phyloP scores from a whole-genome alignment of 1,140 invertebrate species.

The Eriocheir sinensis region DNA sequence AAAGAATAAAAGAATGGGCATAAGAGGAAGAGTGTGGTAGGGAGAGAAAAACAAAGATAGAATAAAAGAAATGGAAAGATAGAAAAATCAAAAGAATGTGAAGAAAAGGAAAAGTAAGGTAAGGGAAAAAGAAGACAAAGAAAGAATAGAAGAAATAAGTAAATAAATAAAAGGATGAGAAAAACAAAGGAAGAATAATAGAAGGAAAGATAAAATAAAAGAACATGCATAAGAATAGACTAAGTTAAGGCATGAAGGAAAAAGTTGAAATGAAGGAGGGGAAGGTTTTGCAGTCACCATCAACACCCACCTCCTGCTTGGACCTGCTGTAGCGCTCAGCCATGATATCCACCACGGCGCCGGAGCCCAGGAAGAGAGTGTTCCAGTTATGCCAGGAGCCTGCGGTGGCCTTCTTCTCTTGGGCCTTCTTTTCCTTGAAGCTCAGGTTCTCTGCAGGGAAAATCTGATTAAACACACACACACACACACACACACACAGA shows the following conservation, averaged over 20 bases:
- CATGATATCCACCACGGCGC: slow-evolving; percentile 96
- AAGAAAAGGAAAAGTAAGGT: too few species aligned
- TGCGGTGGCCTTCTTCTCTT: slow-evolving; percentile 90
- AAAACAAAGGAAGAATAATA: background rate
- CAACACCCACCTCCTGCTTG: slow-evolving; percentile 89
- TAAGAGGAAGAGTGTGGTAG: too few species aligned
- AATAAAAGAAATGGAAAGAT: too few species aligned
- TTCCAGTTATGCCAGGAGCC: slow-evolving; percentile 97
- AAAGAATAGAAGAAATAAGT: background rate
- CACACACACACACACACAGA: too few species aligned
- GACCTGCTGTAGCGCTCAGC: slow-evolving; percentile 92
- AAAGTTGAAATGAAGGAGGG: background rate
- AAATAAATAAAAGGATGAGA: background rate
- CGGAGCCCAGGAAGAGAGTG: slow-evolving; percentile 95
- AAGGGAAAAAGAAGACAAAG: too few species aligned
- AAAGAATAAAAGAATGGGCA: too few species aligned
- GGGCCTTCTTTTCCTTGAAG: slow-evolving; percentile 93
- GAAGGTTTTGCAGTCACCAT: background rate
- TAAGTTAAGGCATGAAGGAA: background rate
- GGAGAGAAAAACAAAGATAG: too few species aligned
- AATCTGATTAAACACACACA: background rate
- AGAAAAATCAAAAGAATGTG: too few species aligned
- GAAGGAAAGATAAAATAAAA: background rate
- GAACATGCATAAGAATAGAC: slow-evolving; percentile 25
- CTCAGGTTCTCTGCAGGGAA: slow-evolving; percentile 84